phyloP scores from a whole-genome alignment of 2,113 vertebrate genomes.

The Guaruba guarouba region DNA sequence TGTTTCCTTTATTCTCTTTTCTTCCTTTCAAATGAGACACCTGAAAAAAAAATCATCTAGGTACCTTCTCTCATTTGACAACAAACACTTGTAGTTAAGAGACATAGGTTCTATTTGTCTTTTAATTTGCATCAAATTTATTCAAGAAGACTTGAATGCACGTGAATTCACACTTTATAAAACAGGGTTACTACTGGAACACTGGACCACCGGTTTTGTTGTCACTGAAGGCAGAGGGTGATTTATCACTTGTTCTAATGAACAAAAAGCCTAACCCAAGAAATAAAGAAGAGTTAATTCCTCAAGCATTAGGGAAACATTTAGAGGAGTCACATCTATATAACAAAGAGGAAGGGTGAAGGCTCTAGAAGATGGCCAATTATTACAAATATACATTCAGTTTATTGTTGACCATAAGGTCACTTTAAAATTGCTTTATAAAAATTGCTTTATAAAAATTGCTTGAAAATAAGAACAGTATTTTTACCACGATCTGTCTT shows the following conservation, averaged over 20 bases:
- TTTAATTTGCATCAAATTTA: not conserved
- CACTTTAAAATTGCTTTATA: not conserved
- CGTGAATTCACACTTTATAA: not conserved
- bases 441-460: not conserved
- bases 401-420: not conserved
- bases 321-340: not conserved
- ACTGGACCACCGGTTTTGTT: not conserved
- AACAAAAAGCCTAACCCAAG: not conserved
- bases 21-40: not conserved
- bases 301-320: not conserved
- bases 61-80: not conserved
- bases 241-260: not conserved
- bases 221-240: not conserved
- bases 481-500: not conserved
- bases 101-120: not conserved
- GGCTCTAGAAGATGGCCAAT: not conserved
- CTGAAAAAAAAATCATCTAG: not conserved
- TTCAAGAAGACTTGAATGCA: not conserved
- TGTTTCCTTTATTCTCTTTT: not conserved
- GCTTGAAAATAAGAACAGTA: not conserved
- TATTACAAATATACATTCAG: not conserved
- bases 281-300: not conserved
- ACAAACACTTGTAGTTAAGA: not conserved
- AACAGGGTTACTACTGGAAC: not conserved
- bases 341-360: not conserved